Percentiles rank a stretch among this genome's conserved stretches.
phyloP scores from a whole-genome alignment of 2,797 vertebrate species.

The Galagoides demidoff region DNA sequence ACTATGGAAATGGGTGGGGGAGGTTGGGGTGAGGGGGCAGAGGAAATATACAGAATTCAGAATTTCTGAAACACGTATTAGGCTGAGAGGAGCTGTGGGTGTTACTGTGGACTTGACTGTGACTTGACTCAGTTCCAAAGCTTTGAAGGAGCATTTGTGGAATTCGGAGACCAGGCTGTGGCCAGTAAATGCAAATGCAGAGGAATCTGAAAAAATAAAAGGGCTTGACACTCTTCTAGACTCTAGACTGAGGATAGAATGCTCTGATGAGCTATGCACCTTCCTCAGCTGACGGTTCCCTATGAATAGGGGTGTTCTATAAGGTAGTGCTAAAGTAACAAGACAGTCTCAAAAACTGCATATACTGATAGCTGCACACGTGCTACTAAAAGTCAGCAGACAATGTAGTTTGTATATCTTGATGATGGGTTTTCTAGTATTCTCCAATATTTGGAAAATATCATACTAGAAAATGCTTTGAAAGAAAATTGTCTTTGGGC shows the following conservation, averaged over 20 bases:
- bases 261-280: not conserved
- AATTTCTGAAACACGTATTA: constrained; percentile 11
- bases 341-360: not conserved
- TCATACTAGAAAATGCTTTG: not conserved
- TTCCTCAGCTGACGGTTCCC: not conserved
- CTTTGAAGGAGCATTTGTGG: not conserved
- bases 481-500: constrained; percentile 33
- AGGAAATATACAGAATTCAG: not conserved
- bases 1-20: not conserved
- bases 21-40: too few species aligned
- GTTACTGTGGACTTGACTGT: not conserved
- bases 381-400: not conserved
- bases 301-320: not conserved
- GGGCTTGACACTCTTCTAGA: not conserved
- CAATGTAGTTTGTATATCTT: not conserved
- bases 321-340: not conserved
- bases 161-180: not conserved
- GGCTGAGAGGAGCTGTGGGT: not conserved
- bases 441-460: constrained; percentile 47
- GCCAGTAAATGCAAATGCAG: not conserved
- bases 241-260: not conserved
- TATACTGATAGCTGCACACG: not conserved
- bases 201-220: not conserved
- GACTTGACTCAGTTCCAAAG: not conserved
- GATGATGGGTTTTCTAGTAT: constrained; percentile 6